These are phyloP conservation scores for Muntiacus muntjak DNA, from an alignment of 2,113 vertebrate genomes.

Conservation along the genomic window DNA sequence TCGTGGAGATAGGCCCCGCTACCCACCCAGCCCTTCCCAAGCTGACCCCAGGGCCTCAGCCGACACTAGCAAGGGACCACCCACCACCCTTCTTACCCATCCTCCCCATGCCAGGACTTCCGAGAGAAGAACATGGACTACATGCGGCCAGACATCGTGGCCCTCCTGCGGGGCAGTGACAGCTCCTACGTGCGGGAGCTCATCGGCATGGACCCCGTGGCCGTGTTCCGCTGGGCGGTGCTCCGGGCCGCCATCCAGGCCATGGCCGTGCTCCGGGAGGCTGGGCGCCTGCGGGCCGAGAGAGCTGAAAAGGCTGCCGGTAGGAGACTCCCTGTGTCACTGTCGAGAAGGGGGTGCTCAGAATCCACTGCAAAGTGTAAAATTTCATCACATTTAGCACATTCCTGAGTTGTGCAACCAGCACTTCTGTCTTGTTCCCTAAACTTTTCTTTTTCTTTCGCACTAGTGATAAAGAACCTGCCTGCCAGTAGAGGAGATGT, in stretches of 20 bases:
- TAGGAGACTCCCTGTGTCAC: slow-evolving; percentile 32
- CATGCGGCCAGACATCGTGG: slow-evolving; percentile 97
- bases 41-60: neutral
- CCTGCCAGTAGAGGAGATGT: neutral
- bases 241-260: slow-evolving; percentile 89
- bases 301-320: slow-evolving; percentile 87
- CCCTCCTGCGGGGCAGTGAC: slow-evolving; percentile 93
- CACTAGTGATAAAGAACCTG: neutral
- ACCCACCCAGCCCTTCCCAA: neutral
- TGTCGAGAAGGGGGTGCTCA: accelerated
- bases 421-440: neutral
- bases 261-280: slow-evolving; percentile 91
- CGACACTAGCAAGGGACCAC: neutral
- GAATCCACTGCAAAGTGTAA: neutral
- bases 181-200: slow-evolving; percentile 93
- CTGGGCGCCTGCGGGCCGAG: slow-evolving; percentile 84
- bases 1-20: accelerated
- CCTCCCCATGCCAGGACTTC: slow-evolving; percentile 86
- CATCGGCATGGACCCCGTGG: slow-evolving; percentile 96
- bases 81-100: neutral
- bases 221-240: slow-evolving; percentile 97
- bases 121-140: slow-evolving; percentile 98
- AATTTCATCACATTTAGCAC: neutral
- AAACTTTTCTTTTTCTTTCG: neutral
- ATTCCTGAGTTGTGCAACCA: accelerated